Evolutionary conservation across 2,888 invertebrate species (phyloP).

Genomic region (Lasioglossum oenotherae): DNA sequence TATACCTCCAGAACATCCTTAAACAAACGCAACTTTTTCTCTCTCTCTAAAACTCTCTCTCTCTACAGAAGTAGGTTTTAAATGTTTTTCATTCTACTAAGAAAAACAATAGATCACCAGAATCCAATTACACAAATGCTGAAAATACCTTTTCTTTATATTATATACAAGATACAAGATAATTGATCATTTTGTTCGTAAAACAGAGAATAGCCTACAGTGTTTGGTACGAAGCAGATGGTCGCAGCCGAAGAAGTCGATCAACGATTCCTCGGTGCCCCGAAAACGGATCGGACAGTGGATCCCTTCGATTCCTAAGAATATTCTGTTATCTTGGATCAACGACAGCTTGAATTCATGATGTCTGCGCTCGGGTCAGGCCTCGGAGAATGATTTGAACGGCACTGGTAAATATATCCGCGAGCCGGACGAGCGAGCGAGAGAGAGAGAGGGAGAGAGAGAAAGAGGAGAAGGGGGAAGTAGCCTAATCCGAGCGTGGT

Average conservation of each 20-base stretch:
- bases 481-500: constrained; percentile 48
- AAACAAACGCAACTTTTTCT: too few relatives aligned
- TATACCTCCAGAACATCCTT: too few relatives aligned
- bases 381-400: constrained; percentile 67
- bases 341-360: constrained; percentile 15
- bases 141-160: too few relatives aligned
- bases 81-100: too few relatives aligned
- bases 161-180: too few relatives aligned
- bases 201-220: too few relatives aligned
- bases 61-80: too few relatives aligned
- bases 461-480: neutral
- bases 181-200: too few relatives aligned
- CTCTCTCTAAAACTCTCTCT: too few relatives aligned
- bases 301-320: neutral
- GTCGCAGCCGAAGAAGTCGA: neutral
- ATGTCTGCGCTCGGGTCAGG: constrained; percentile 45
- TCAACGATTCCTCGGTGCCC: neutral
- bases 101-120: too few relatives aligned
- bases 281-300: neutral
- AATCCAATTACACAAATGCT: too few relatives aligned
- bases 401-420: constrained; percentile 71
- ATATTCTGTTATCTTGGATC: neutral
- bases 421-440: constrained; percentile 43
- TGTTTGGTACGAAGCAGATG: neutral
- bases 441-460: neutral